phyloP scores from a whole-genome alignment of 2,113 vertebrate genomes.

The Gallinago media region DNA sequence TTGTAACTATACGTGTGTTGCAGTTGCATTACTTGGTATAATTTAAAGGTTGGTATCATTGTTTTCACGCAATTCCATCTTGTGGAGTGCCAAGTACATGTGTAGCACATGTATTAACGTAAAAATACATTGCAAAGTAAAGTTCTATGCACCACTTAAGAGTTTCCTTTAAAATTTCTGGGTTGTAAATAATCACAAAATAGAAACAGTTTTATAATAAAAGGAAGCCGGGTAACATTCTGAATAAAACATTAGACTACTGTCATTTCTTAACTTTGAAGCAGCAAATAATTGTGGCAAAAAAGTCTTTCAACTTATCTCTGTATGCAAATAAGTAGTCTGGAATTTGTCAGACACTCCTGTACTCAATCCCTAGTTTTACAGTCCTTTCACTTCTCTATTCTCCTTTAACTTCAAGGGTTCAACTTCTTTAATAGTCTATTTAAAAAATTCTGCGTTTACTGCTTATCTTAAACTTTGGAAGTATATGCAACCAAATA shows the following conservation, averaged over 20 bases:
- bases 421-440: background rate
- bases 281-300: background rate
- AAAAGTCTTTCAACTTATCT: background rate
- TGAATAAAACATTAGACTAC: background rate
- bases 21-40: background rate
- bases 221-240: background rate
- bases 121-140: background rate
- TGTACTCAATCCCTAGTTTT: constrained; percentile 12
- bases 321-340: background rate
- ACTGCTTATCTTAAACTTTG: background rate
- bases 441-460: background rate
- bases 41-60: background rate
- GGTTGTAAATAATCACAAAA: background rate
- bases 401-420: background rate
- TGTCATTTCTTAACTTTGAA: background rate
- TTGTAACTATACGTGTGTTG: background rate
- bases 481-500: background rate
- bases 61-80: background rate
- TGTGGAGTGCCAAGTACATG: background rate
- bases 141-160: background rate
- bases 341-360: background rate
- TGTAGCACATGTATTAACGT: background rate
- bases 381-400: background rate
- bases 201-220: background rate
- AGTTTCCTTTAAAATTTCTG: background rate